A percentile compares a stretch with the other conserved stretches of the same genome.
Conservation (phyloP, 2,113 vertebrate species). For the Terrapene triunguis region DNA sequence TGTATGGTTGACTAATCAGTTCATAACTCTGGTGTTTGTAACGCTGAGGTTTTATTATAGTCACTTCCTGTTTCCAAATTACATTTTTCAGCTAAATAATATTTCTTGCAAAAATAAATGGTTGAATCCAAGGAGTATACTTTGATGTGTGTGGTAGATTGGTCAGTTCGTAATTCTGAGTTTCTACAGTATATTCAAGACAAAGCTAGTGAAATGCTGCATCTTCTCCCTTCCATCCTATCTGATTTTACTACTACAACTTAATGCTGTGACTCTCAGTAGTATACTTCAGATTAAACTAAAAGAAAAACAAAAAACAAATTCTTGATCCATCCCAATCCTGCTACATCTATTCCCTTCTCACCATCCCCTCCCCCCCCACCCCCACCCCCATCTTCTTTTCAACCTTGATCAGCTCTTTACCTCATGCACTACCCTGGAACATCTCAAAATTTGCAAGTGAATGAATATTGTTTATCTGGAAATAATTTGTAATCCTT, state of each 20-base stretch:
- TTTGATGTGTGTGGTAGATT: neutral
- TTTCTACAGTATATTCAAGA: neutral
- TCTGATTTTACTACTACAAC: neutral
- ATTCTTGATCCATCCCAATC: constrained; percentile 10
- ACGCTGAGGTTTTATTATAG: neutral
- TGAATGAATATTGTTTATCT: constrained; percentile 62
- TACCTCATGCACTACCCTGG: neutral
- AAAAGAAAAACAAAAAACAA: neutral
- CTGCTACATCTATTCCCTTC: neutral
- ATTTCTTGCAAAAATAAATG: neutral
- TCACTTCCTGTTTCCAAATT: neutral
- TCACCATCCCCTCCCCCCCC: no score
- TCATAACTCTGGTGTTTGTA: no score
- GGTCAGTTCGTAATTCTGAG: no score
- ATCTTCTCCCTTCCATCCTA: neutral
- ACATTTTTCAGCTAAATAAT: neutral
- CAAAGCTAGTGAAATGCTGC: neutral
- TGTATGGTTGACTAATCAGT: no score
- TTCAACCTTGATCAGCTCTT: neutral
- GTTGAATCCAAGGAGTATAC: neutral
- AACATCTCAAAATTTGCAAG: constrained; percentile 35
- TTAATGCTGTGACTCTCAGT: neutral
- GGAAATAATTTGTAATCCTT: constrained; percentile 41
- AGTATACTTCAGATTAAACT: neutral
- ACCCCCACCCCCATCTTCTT: accelerated